Conservation (phyloP, 2,888 invertebrate species). For the Portevinia maculata region DNA sequence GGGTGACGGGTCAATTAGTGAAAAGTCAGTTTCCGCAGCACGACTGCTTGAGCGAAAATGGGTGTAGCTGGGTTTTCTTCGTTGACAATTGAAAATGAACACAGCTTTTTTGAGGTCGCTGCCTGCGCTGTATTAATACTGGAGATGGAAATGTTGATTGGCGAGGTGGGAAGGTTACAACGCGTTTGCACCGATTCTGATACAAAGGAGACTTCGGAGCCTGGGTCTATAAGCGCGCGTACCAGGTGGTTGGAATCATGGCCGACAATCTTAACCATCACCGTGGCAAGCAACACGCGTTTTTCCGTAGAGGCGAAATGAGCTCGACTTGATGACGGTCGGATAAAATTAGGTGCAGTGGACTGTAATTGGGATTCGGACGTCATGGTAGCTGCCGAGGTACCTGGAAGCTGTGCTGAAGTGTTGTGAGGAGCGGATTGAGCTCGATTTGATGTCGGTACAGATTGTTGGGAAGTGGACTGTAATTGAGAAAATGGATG, state of each 20-base stretch:
- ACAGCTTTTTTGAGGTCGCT: background rate
- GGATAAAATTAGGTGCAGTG: background rate
- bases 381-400: too few species aligned
- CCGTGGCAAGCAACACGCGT: background rate
- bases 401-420: too few species aligned
- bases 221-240: constrained; percentile 6
- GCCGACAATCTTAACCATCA: background rate
- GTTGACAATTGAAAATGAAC: background rate
- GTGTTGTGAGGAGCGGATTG: too few species aligned
- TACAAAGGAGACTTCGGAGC: constrained; percentile 2
- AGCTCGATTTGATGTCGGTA: too few species aligned
- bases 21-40: background rate
- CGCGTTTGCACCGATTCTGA: constrained; percentile 3
- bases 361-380: too few species aligned
- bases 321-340: too few species aligned
- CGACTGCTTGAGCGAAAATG: background rate
- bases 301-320: background rate
- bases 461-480: too few species aligned
- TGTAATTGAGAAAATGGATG: background rate
- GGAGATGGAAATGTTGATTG: constrained; percentile 8
- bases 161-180: background rate
- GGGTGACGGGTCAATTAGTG: background rate
- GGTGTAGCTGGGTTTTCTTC: background rate
- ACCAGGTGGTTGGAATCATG: background rate
- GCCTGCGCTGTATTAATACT: background rate